Evolutionary conservation across 2,797 vertebrate species (phyloP), one percentile per base, ranked within the genome.

Genomic region (Apogon hyalosoma): DNA sequence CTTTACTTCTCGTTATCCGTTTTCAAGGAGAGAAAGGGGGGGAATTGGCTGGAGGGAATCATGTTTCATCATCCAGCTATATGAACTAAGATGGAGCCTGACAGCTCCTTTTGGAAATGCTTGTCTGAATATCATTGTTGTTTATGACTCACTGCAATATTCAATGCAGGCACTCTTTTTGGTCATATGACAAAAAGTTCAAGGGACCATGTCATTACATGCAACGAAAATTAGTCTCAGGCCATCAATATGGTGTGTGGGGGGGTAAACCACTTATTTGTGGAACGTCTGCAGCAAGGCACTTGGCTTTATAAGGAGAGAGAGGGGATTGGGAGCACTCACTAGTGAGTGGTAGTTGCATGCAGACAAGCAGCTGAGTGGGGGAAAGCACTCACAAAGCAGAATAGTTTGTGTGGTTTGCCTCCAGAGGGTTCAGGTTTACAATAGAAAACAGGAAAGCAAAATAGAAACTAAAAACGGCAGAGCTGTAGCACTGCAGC

Each of bases 61-160:
- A 78, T 72, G 78, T 91, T 90, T 91, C 89, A 91, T 91, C 88
- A 90, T 80, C 68, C 69, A 57, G 67, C 70, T 69, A 66, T 69
- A 84, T 75, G 58, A 80, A 70, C 78, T 7, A 69, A 84, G 79
- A 79, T 77, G 58, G 71, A 80, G 79, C 59, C 72, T 79, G 78
- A 86, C 82, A 76, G 84, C 80, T 83, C 73, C 72, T 80, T 80
- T 78, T 64, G 67, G 68, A 33, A 70, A 61, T 45, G 64, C 75
- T 78, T 54, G 55, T 86, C 67, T 71, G 71, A 75, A 85, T 63
- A 63, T 47, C 18, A 72, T 65, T 66, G 62, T 71, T 73, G 60
- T 73, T 80, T 73, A 64, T 53, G 73, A 77, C 70, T 58, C 24
- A 15, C 62, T 54, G 61, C 52, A 46, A 54, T 50, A 75, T 69